Evolutionary conservation across 2,113 vertebrate genomes (phyloP).

Genomic region (Periophthalmodon schlosseri): DNA sequence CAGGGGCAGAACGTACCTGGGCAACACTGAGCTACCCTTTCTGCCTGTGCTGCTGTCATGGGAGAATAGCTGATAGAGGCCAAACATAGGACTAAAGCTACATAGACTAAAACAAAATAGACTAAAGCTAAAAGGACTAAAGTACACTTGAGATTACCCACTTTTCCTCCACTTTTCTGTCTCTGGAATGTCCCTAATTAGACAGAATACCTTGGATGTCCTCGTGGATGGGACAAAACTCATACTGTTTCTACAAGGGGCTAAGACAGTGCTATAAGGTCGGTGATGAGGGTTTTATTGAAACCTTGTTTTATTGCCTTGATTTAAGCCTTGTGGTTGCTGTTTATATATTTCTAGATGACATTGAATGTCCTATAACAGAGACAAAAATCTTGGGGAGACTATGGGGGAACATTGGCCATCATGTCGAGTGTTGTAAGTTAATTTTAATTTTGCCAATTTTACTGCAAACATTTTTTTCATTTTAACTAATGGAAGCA

Average conservation of each 20-base stretch:
- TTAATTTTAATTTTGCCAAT: background rate
- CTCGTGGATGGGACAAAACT: background rate
- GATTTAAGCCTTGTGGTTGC: too few species aligned
- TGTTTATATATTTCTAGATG: too few species aligned
- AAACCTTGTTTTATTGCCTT: too few species aligned
- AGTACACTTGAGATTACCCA: background rate
- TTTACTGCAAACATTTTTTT: background rate
- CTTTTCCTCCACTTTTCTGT: conserved; percentile 2
- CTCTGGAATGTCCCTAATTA: background rate
- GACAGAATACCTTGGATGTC: background rate
- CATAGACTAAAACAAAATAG: too few species aligned
- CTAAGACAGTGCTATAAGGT: background rate
- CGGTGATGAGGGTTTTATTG: too few species aligned
- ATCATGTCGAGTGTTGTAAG: background rate
- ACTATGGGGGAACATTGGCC: too few species aligned
- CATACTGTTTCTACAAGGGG: background rate
- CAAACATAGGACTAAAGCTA: background rate
- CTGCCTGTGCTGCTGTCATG: conserved; percentile 59
- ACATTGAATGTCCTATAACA: too few species aligned
- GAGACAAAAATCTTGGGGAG: too few species aligned
- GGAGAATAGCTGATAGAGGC: conserved; percentile 28
- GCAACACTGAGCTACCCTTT: conserved; percentile 72
- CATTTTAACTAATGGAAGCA: background rate
- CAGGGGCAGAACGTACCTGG: conserved; percentile 56
- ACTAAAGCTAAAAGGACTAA: background rate